phyloP scores from a whole-genome alignment of 1,140 invertebrate genomes.

The Ceratitis capitata region DNA sequence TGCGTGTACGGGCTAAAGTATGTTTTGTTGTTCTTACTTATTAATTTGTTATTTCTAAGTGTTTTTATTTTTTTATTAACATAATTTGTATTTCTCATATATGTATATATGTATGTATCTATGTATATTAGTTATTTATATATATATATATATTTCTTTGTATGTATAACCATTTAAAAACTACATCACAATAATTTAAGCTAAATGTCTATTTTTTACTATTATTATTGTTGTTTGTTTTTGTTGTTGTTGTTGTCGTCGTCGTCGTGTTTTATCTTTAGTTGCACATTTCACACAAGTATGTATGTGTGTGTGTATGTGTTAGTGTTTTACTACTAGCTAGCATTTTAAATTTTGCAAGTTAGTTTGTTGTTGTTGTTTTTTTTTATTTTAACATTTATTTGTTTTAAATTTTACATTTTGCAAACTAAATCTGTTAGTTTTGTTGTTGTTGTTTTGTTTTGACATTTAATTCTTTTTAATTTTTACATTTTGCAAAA shows the following conservation, averaged over 20 bases:
- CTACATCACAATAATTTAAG: slow-evolving; percentile 65
- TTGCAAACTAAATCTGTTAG: no score
- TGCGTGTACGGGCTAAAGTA: background rate
- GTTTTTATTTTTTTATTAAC: no score
- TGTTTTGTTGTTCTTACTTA: no score
- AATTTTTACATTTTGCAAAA: no score
- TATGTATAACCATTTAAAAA: slow-evolving; percentile 54
- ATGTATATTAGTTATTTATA: slow-evolving; percentile 22
- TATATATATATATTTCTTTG: background rate
- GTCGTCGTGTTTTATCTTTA: background rate
- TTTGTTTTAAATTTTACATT: no score
- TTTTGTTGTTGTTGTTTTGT: no score
- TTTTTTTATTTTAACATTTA: background rate
- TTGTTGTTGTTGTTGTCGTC: background rate
- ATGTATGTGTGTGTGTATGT: no score
- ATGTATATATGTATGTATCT: background rate
- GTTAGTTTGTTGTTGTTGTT: background rate
- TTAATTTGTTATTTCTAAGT: no score
- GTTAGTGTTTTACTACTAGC: background rate
- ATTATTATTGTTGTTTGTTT: slow-evolving; percentile 43
- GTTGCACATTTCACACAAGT: background rate
- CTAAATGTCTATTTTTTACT: slow-evolving; percentile 50
- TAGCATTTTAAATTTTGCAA: no score
- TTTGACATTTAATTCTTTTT: no score
- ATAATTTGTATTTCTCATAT: background rate